Base-by-base conservation (phyloP, 2,888 invertebrate species). In the Epirrhoe tristata region DNA sequence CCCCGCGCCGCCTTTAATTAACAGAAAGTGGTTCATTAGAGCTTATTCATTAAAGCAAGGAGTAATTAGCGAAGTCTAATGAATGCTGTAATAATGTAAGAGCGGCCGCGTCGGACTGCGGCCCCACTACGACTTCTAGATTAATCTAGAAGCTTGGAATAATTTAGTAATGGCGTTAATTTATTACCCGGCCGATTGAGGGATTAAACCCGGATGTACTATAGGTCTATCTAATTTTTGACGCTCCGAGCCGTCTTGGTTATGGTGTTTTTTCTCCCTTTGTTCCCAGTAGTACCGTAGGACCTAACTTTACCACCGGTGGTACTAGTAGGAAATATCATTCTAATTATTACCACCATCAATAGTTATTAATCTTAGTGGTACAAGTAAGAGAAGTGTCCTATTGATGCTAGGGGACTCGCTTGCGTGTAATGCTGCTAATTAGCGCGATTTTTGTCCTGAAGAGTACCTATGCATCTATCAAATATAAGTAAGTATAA, bases 1-100 rank as follows among this genome's bases (percentile, higher is more conserved):
- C 84, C 83, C 86, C 83, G 82, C 86, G 94, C 94, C 92, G 96
- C 95, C 96, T 96, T 96, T 96, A 96, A 96, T 96, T 96, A 96
- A 96, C 96, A 96, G 96, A 96, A 96, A 96, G 96, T 96, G 96
- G 96, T 96, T 96, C 96, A 96, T 96, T 96, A 96, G 96, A 96
- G 96, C 96, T 96, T 96, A 96, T 96, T 96, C 96, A 96, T 96
- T 96, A 96, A 96, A 96, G 96, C 96, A 96, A 96, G 96, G 96
- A 96, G 96, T 96, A 96, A 96, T 96, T 96, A 96, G 96, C 96
- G 96, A 96, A 96, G 96, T 96, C 96, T 96, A 96, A 96, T 96
- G 96, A 96, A 96, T 96, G 95, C 95, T 95, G 95, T 95, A 95
- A 95, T 96, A 96, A 96, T 96, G 95, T 95, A 95, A 95, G 92